A percentile compares a stretch with the other conserved stretches of the same genome.
Conservation (phyloP, 2,888 invertebrate genomes). For the Bhutanitis thaidina region DNA sequence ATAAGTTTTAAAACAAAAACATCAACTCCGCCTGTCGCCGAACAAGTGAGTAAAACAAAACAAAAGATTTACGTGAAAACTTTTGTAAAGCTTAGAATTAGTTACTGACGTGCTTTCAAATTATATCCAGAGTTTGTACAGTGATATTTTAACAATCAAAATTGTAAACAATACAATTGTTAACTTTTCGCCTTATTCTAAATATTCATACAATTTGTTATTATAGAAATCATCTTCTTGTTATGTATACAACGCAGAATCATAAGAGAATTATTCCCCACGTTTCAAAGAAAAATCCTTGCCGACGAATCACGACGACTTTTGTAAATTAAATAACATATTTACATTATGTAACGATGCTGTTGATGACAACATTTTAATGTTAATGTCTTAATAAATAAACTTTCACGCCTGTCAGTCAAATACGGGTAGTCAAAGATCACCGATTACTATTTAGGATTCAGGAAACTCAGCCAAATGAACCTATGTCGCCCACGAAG, state of each 20-base stretch:
- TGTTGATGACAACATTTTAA: too few relatives aligned
- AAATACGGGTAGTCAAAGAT: too few relatives aligned
- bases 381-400: too few relatives aligned
- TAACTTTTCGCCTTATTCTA: conserved; percentile 8
- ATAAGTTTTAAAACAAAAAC: conserved; percentile 74
- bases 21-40: conserved; percentile 56
- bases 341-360: too few relatives aligned
- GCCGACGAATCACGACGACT: too few relatives aligned
- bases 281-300: too few relatives aligned
- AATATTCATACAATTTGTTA: conserved; percentile 10
- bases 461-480: too few relatives aligned
- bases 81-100: conserved; percentile 57
- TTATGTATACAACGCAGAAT: neutral
- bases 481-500: too few relatives aligned
- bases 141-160: conserved; percentile 26
- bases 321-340: too few relatives aligned
- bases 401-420: too few relatives aligned
- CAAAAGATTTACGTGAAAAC: conserved; percentile 71
- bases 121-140: conserved; percentile 29
- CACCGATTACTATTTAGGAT: too few relatives aligned
- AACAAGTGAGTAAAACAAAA: conserved; percentile 60
- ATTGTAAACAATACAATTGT: conserved; percentile 12
- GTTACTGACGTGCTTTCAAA: conserved; percentile 38
- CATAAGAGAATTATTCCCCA: neutral
- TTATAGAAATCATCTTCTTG: conserved; percentile 7